These are phyloP conservation scores for Sorex maritimensis DNA, from an alignment of 2,797 vertebrate species.

Conservation along the genomic window DNA sequence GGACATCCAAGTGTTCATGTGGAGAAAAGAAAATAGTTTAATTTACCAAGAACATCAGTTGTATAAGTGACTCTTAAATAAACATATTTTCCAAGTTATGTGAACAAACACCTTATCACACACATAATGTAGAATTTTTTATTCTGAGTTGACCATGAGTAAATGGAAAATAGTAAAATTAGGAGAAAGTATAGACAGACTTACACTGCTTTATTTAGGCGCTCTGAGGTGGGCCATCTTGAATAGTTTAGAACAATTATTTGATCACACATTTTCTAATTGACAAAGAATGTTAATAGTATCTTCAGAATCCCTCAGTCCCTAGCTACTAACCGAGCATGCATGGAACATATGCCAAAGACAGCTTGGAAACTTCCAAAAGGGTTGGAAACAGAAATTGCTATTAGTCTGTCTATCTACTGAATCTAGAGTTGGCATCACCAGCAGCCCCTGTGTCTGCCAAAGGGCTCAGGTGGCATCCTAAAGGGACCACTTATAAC, in stretches of 20 bases:
- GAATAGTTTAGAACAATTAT: conserved; percentile 79
- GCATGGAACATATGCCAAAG: conserved; percentile 79
- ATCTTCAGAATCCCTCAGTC: conserved; percentile 77
- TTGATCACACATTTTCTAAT: conserved; percentile 81
- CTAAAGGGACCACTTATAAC: conserved; percentile 55
- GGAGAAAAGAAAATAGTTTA: conserved; percentile 15
- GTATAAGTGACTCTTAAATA: conserved; percentile 25
- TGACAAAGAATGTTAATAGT: conserved; percentile 79
- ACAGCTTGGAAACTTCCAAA: conserved; percentile 80
- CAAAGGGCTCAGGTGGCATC: conserved; percentile 77
- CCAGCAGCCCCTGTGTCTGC: conserved; percentile 46
- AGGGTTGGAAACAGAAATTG: conserved; percentile 72
- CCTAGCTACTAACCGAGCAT: conserved; percentile 64
- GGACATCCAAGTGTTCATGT: not conserved
- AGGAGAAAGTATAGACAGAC: not conserved
- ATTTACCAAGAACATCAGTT: not conserved
- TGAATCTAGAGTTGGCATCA: conserved; percentile 62
- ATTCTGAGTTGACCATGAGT: not conserved
- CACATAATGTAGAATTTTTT: conserved; percentile 34
- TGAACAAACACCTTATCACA: not conserved
- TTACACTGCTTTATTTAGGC: conserved; percentile 11
- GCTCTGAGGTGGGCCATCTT: conserved; percentile 74
- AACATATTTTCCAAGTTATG: not conserved
- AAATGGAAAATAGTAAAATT: too few relatives aligned
- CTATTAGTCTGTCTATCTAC: conserved; percentile 65